Evolutionary conservation across 2,113 vertebrate species (phyloP).

Genomic region (Chloebia gouldiae): DNA sequence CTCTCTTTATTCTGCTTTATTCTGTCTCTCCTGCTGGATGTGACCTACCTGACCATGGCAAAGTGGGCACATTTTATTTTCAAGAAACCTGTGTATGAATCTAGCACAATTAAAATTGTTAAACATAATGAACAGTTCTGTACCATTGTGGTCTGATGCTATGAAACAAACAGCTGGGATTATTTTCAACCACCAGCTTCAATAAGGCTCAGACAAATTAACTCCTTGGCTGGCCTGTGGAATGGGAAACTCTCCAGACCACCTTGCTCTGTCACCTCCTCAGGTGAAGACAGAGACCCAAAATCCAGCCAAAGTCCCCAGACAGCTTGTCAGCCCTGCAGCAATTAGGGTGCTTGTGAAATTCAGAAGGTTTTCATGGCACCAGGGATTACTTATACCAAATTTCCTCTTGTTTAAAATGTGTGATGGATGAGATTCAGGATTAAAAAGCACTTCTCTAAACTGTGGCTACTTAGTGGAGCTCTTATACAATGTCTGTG

Average conservation of each 20-base stretch:
- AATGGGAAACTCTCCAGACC: background rate
- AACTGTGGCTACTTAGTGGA: background rate
- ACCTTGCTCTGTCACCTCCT: background rate
- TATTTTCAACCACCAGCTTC: background rate
- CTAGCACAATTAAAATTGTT: background rate
- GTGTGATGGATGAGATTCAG: background rate
- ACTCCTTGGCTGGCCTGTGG: background rate
- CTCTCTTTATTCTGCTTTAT: background rate
- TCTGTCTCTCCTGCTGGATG: background rate
- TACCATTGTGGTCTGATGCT: background rate
- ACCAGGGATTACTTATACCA: background rate
- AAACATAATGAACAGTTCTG: background rate
- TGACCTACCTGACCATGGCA: fast-evolving
- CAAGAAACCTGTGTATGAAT: background rate
- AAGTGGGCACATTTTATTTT: background rate
- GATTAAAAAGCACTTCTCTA: background rate
- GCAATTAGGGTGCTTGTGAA: background rate
- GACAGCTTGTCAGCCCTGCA: background rate
- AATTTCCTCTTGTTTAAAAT: background rate
- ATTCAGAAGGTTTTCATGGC: background rate
- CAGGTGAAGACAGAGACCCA: background rate
- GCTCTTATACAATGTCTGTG: background rate
- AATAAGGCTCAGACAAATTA: background rate
- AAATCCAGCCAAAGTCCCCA: background rate
- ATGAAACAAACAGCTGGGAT: background rate